These are phyloP conservation scores for Philopotamus ludificatus DNA, from an alignment of 1,140 invertebrate species.

Conservation along the genomic window DNA sequence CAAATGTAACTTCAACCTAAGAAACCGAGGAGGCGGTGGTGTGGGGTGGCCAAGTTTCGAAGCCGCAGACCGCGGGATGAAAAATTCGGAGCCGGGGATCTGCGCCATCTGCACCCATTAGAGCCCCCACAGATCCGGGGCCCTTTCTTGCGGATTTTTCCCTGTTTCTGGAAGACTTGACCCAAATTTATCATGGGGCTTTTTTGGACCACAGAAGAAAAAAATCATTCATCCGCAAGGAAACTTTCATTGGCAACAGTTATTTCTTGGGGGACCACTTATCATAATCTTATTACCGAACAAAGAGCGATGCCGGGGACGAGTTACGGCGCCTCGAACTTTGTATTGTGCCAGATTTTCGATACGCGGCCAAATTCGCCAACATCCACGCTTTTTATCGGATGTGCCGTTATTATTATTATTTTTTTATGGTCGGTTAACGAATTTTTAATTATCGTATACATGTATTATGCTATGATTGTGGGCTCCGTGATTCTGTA, in stretches of 20 bases:
- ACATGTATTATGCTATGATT: no score
- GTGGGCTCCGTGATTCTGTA: no score
- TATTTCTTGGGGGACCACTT: background rate
- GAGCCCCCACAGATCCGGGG: background rate
- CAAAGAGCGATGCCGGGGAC: background rate
- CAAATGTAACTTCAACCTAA: background rate
- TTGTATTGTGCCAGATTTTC: no score
- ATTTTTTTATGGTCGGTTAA: no score
- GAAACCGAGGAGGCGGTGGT: no score
- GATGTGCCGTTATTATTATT: no score
- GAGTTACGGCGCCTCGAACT: background rate
- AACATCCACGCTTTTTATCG: no score
- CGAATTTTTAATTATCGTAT: no score
- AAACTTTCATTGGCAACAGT: background rate
- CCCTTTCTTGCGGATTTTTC: background rate
- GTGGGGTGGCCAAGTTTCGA: background rate
- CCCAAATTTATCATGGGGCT: background rate
- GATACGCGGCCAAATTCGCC: no score
- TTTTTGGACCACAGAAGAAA: background rate
- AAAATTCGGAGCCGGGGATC: background rate
- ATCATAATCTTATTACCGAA: background rate
- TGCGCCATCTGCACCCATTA: background rate
- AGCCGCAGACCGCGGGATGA: background rate
- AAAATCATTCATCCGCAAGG: background rate
- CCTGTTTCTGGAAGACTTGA: background rate